Conservation (phyloP, 2,888 invertebrate species). For the Tiliacea aurago region DNA sequence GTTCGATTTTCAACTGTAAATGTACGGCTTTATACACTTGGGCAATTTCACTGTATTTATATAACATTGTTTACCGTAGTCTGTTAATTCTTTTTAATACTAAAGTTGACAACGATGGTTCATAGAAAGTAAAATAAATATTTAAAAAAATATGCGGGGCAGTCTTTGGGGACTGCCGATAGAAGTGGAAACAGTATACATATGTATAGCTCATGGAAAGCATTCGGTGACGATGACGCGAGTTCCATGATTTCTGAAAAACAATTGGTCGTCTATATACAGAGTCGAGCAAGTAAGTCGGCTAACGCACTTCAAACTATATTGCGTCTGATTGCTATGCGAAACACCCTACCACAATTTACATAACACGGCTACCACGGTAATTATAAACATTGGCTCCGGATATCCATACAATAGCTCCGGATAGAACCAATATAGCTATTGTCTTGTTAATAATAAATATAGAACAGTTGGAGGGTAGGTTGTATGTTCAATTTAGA, state of each 20-base stretch:
- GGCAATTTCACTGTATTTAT: conserved; percentile 9
- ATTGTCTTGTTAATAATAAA: conserved; percentile 23
- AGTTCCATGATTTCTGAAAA: too few species aligned
- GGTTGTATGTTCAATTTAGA: conserved; percentile 29
- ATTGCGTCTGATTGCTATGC: conserved; percentile 51
- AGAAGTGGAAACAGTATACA: too few species aligned
- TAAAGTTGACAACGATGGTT: background rate
- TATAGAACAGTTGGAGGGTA: conserved; percentile 4
- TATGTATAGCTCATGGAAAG: too few species aligned
- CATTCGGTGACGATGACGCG: too few species aligned
- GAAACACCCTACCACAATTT: conserved; percentile 41
- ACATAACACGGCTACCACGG: conserved; percentile 52
- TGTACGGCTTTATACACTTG: background rate
- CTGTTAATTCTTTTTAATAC: background rate
- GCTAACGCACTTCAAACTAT: conserved; percentile 19
- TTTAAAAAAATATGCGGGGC: too few species aligned
- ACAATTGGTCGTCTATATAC: too few species aligned
- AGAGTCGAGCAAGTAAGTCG: background rate
- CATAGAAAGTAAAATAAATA: background rate
- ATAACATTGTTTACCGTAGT: background rate
- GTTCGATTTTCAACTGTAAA: conserved; percentile 14
- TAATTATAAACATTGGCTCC: conserved; percentile 57
- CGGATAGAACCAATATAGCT: conserved; percentile 24
- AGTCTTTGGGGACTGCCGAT: too few species aligned
- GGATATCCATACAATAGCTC: conserved; percentile 17